Evolutionary conservation across 2,888 invertebrate species (phyloP), one percentile per base, ranked within the genome.

Genomic region (Conistra vaccinii): DNA sequence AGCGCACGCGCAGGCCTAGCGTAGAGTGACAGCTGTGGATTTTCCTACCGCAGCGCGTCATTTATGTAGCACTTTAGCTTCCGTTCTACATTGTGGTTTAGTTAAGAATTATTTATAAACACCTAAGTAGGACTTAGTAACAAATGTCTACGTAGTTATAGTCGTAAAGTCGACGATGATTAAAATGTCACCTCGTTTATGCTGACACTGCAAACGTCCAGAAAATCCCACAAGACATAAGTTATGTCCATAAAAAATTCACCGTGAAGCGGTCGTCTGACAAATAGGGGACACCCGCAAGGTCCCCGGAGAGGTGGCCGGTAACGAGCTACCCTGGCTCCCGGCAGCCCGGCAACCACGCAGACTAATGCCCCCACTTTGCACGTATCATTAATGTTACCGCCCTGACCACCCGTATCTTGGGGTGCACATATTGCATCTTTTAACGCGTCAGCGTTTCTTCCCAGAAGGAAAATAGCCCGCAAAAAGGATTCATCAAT

Each of bases 361-460:
- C 69, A 78, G 86, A 90, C 88, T 92, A 92, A 94, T 93, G 90
- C 86, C 85, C 87, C 88, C 90, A 90, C 91, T 93, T 92, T 91
- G 90, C 92, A 90, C 91, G 90, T 89, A 90, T 91, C 92, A 90
- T 92, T 91, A 90, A 85, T 84, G 89, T 88, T 88, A 81, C 85
- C 86, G 71, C 86, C 83, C 82, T 86, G 86, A 85, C 88, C 87
- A 81, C 82, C 79, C 87, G 79, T 72, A 77, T 77, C 81, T 77
- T 74, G 57, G 77, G 72, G 77, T 80, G 84, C 83, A 77, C 80
- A 83, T 84, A 83, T 80, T 77, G 78, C 81, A 82, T 71, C 73
- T 78, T 76, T 82, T 71, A 69, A 53, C 45, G 51, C 57, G 72
- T 76, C 68, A 84, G 71, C 84, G 2, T 69, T 81, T 62, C 69